A percentile compares a stretch with the other conserved stretches of the same genome.
phyloP scores from a whole-genome alignment of 2,113 vertebrate genomes.

The Furnarius figulus region DNA sequence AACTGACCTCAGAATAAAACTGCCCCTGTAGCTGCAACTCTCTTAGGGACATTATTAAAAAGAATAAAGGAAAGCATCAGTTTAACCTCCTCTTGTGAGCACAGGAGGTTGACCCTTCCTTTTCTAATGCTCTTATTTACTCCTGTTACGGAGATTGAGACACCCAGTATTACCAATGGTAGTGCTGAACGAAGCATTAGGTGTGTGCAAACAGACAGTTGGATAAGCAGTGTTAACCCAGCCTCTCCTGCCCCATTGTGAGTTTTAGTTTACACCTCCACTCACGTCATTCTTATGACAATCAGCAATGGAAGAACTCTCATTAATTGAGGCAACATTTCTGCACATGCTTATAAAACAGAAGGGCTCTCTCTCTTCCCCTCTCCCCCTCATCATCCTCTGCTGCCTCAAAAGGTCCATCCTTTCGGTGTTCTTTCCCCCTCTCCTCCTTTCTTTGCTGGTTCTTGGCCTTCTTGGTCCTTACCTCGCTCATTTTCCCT shows the following conservation, averaged over 20 bases:
- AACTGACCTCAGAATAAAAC: background rate
- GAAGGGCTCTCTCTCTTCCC: background rate
- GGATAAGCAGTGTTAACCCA: background rate
- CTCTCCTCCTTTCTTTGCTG: conserved; percentile 43
- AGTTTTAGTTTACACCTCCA: background rate
- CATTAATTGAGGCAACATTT: background rate
- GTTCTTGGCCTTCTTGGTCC: conserved; percentile 38
- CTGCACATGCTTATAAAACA: background rate
- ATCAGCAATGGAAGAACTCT: background rate
- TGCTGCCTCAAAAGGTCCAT: background rate
- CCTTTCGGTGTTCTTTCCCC: background rate
- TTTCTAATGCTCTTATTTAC: background rate
- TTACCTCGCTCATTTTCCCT: conserved; percentile 71
- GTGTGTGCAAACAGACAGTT: background rate
- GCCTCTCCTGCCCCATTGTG: background rate
- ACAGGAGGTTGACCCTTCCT: background rate
- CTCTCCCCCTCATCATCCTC: conserved; percentile 27
- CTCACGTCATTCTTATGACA: background rate
- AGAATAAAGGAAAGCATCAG: background rate
- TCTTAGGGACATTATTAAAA: background rate
- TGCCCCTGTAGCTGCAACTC: background rate
- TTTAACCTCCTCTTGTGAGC: background rate
- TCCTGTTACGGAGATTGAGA: background rate
- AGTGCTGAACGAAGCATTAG: background rate
- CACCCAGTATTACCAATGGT: background rate